phyloP scores from a whole-genome alignment of 2,888 invertebrate species.

The Dusona sp. region DNA sequence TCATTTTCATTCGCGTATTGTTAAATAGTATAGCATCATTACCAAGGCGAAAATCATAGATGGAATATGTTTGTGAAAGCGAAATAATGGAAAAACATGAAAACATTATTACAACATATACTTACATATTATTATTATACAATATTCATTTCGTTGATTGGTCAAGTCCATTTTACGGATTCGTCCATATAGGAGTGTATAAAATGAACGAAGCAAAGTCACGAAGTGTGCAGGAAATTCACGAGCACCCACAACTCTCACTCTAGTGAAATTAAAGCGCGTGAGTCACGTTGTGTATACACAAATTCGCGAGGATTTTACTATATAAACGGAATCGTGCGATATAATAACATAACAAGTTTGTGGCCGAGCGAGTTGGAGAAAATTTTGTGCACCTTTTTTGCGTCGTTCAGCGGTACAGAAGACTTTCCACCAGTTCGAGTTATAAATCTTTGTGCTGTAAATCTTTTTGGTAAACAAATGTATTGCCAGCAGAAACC shows the following conservation, averaged over 20 bases:
- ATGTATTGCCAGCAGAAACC: conserved; percentile 13
- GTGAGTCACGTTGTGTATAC: conserved; percentile 44
- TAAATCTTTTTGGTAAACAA: conserved; percentile 39
- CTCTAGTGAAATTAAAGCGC: conserved; percentile 54
- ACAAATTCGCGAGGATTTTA: conserved; percentile 28
- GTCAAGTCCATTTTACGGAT: background rate
- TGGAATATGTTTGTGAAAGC: background rate
- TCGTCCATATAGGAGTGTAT: background rate
- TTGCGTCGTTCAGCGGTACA: background rate
- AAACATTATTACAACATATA: background rate
- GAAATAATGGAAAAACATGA: background rate
- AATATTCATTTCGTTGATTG: background rate
- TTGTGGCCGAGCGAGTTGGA: conserved; percentile 19
- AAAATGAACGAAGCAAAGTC: background rate
- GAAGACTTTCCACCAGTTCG: background rate
- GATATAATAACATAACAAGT: conserved; percentile 3
- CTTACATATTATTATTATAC: background rate
- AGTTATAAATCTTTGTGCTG: background rate
- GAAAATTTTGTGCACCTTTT: conserved; percentile 24
- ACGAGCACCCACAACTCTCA: conserved; percentile 47
- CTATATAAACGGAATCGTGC: conserved; percentile 32
- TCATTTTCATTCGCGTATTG: background rate
- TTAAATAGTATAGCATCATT: background rate
- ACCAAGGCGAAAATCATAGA: background rate
- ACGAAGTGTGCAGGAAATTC: conserved; percentile 44